These are phyloP conservation scores for Stegostoma tigrinum DNA, from an alignment of 2,113 vertebrate genomes.

Conservation along the genomic window DNA sequence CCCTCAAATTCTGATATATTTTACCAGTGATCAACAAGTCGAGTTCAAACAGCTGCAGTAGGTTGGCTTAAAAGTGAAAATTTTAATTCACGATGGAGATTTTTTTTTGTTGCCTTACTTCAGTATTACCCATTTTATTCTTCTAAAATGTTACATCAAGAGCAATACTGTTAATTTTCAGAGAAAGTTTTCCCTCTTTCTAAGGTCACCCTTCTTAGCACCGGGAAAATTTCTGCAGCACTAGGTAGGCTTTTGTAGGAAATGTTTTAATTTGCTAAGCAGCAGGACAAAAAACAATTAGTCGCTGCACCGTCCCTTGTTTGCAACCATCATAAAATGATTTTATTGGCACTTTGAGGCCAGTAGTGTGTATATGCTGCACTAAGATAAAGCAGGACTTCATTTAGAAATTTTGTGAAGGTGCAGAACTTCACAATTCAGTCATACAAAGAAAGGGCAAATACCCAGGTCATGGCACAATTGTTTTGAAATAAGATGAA, in stretches of 20 bases:
- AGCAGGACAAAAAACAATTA: background rate
- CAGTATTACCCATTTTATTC: background rate
- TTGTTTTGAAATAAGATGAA: background rate
- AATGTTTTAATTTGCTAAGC: background rate
- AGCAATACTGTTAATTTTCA: background rate
- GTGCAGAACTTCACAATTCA: background rate
- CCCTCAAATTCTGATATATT: background rate
- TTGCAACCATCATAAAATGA: background rate
- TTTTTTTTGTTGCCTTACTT: background rate
- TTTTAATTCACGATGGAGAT: background rate
- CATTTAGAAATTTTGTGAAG: background rate
- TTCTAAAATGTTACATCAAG: background rate
- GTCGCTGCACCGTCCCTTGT: too few species aligned
- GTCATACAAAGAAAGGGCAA: background rate
- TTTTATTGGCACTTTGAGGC: background rate
- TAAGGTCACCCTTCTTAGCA: background rate
- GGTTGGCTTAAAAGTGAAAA: background rate
- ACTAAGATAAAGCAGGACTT: background rate
- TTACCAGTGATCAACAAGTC: background rate
- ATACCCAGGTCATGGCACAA: background rate
- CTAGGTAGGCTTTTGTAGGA: background rate
- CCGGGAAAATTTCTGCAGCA: background rate
- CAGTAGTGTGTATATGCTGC: background rate
- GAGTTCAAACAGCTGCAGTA: slow-evolving; percentile 13
- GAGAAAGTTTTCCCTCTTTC: background rate